These are phyloP conservation scores for Enteromius paludinosus DNA, from an alignment of 2,797 vertebrate genomes.

Conservation along the genomic window DNA sequence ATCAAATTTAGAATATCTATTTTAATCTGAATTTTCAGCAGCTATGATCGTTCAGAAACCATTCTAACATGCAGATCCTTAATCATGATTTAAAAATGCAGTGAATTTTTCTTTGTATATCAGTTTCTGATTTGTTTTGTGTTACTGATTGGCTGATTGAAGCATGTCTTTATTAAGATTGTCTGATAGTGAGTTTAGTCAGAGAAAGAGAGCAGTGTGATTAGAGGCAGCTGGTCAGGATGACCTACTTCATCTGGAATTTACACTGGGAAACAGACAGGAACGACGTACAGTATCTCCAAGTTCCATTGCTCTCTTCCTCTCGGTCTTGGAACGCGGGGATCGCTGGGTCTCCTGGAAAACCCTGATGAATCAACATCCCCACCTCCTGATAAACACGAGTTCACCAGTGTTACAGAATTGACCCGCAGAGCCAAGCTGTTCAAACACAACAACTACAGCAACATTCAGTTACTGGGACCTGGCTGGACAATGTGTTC, in stretches of 20 bases:
- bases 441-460: slow-evolving; percentile 35
- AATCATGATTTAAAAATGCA: background rate
- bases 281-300: slow-evolving; percentile 63
- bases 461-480: slow-evolving; percentile 38
- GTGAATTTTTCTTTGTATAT: background rate
- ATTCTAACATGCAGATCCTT: too few species aligned
- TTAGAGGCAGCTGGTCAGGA: slow-evolving; percentile 36
- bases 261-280: slow-evolving; percentile 56
- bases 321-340: slow-evolving; percentile 43
- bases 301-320: slow-evolving; percentile 63
- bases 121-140: background rate
- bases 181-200: background rate
- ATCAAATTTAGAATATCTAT: background rate
- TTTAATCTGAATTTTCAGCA: background rate
- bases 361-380: slow-evolving; percentile 76
- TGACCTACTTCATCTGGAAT: slow-evolving; percentile 57
- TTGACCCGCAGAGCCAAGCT: slow-evolving; percentile 59
- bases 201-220: slow-evolving; percentile 26
- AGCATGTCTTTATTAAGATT: background rate
- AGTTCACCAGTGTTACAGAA: slow-evolving; percentile 52
- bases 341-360: slow-evolving; percentile 57
- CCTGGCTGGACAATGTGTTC: slow-evolving; percentile 52
- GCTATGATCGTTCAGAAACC: background rate
- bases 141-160: slow-evolving; percentile 14
- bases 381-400: slow-evolving; percentile 67